Evolutionary conservation across 2,113 vertebrate species (phyloP), one percentile per base, ranked within the genome.

Genomic region (Cynoglossus semilaevis): DNA sequence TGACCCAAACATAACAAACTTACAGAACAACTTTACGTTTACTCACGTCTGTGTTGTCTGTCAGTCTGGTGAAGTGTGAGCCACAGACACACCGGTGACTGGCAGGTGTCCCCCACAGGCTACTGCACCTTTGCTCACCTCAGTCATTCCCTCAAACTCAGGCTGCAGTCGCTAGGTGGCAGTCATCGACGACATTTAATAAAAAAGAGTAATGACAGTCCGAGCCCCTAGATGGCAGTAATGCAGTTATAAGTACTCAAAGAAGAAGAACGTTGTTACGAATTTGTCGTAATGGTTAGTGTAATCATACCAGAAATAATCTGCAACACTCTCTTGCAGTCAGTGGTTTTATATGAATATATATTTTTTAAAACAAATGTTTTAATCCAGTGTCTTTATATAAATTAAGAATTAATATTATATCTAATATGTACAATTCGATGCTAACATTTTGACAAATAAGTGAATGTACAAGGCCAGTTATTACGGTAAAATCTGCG

Each of bases 401-500:
- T 6, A 6, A 6, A 29, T 29, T 29, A 29, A 29, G 22, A 29
- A 29, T 29, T 29, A 29, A 29, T 29, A 6, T 2, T 6, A 29
- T 29, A 6, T 2, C 22, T 29, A 29, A 29, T n/a, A n/a, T n/a
- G n/a, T n/a, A n/a, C n/a, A n/a, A n/a, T 29, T 6, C 22, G 22
- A 29, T 14, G 9, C 2, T 2, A 9, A 1, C 1, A 19, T 4
- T 1, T 19, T 35, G 1, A 15, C 0, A 4, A 40, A 9, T 16
- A 5, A 0, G 19, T 7, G 34, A 45, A 43, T 42, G 15, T 16
- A 0, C 70, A 48, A n/a, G 0, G 1, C 6, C 0, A 1, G 15
- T 4, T 37, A 45, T 74, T 85, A 86, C 71, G 77, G 84, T 74
- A 74, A 47, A 4, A 1, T 38, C 1, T 5, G 13, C 57, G 86